phyloP scores from a whole-genome alignment of 1,140 invertebrate species.

The Hycleus phaleratus region DNA sequence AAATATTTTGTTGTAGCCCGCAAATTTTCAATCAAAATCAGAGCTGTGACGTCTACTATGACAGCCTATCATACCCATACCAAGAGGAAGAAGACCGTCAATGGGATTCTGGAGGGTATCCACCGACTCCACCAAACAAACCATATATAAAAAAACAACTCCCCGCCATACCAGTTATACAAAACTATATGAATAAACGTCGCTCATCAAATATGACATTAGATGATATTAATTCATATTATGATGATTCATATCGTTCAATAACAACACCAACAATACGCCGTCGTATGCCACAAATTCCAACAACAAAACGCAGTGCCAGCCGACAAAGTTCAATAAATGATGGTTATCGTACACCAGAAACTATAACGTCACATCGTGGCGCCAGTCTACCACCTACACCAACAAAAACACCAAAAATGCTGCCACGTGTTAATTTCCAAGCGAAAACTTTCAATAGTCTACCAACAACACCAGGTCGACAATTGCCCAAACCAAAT shows the following conservation, averaged over 20 bases:
- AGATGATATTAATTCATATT: slow-evolving; percentile 18
- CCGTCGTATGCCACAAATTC: slow-evolving; percentile 38
- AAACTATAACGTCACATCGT: slow-evolving; percentile 26
- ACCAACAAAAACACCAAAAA: slow-evolving; percentile 36
- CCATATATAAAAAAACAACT: slow-evolving; percentile 40
- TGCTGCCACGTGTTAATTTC: slow-evolving; percentile 23
- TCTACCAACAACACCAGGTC: slow-evolving; percentile 47
- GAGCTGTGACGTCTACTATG: slow-evolving; percentile 47
- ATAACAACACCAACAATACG: slow-evolving; percentile 28
- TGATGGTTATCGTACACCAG: slow-evolving; percentile 31
- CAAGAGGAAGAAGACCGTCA: slow-evolving; percentile 54
- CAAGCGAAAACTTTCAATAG: slow-evolving; percentile 42
- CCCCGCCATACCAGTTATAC: slow-evolving; percentile 34
- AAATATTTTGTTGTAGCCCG: slow-evolving; percentile 9
- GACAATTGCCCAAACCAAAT: slow-evolving; percentile 46
- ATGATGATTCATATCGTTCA: slow-evolving; percentile 10
- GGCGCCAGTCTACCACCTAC: slow-evolving; percentile 40
- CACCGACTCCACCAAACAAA: slow-evolving; percentile 24
- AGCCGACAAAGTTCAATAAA: slow-evolving; percentile 37
- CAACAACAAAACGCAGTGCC: slow-evolving; percentile 30
- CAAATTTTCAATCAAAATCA: slow-evolving; percentile 25
- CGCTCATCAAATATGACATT: slow-evolving; percentile 40
- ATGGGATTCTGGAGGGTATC: slow-evolving; percentile 59
- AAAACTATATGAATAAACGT: slow-evolving; percentile 40
- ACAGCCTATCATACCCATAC: slow-evolving; percentile 44